Conservation (phyloP, 2,888 invertebrate species). For the Boloria selene region DNA sequence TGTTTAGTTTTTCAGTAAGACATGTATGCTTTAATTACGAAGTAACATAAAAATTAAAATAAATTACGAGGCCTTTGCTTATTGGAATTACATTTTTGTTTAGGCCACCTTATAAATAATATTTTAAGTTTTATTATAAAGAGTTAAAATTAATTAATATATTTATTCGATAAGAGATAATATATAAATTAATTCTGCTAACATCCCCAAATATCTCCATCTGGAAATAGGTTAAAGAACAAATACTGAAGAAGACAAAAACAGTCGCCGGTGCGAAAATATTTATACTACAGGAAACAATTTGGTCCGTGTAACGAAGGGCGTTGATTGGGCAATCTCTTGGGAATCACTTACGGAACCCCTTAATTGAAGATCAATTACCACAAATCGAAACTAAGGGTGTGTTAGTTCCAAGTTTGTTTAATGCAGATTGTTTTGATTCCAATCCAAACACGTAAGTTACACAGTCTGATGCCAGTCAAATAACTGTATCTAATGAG, state of each 20-base stretch:
- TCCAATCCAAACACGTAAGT: constrained; percentile 8
- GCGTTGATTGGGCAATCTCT: constrained; percentile 50
- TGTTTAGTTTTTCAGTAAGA: too few species aligned
- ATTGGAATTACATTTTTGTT: too few species aligned
- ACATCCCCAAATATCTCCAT: constrained; percentile 8
- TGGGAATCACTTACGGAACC: constrained; percentile 55
- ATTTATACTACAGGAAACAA: constrained; percentile 25
- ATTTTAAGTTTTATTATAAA: too few species aligned
- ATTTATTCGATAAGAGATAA: background rate
- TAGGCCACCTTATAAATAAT: too few species aligned
- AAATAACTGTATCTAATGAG: constrained; percentile 1
- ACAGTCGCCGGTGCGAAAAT: constrained; percentile 16
- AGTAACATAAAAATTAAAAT: too few species aligned
- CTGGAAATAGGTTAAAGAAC: constrained; percentile 12
- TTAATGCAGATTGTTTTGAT: constrained; percentile 29
- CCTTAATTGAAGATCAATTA: constrained; percentile 67
- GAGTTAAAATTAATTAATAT: too few species aligned
- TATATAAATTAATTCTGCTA: constrained; percentile 9
- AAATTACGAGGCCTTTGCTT: too few species aligned
- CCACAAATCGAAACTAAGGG: constrained; percentile 60
- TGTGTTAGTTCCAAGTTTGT: constrained; percentile 28
- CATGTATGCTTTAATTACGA: too few species aligned
- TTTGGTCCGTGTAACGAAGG: constrained; percentile 27
- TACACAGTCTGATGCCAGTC: background rate
- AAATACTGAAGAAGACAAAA: background rate